phyloP scores from a whole-genome alignment of 1,140 invertebrate species.

The Apis cerana region DNA sequence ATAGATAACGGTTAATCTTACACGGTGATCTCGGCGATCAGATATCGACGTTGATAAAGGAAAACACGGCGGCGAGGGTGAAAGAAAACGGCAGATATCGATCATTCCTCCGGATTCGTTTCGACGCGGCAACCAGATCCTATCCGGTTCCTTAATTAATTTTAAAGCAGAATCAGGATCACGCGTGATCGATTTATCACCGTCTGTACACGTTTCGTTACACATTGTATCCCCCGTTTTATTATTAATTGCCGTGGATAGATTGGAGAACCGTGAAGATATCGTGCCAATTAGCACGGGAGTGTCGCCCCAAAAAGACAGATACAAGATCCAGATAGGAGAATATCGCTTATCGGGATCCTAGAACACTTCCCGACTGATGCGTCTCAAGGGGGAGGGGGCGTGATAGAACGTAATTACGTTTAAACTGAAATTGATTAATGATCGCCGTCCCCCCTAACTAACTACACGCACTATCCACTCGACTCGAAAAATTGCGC shows the following conservation, averaged over 20 bases:
- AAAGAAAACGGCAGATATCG: neutral
- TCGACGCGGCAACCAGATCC: neutral
- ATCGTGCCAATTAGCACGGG: conserved; percentile 25
- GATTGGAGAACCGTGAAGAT: conserved; percentile 19
- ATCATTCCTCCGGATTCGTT: neutral
- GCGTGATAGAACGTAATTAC: conserved; percentile 21
- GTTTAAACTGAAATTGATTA: conserved; percentile 21
- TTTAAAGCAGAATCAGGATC: neutral
- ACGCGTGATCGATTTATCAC: conserved; percentile 26
- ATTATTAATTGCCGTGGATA: conserved; percentile 13
- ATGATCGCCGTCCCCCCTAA: neutral
- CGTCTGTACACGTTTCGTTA: neutral
- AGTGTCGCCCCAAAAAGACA: conserved; percentile 4
- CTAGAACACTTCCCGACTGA: neutral
- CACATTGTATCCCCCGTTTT: neutral
- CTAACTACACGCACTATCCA: neutral
- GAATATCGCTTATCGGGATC: neutral
- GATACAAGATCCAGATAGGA: conserved; percentile 13
- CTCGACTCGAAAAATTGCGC: neutral
- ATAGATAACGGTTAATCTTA: conserved; percentile 52
- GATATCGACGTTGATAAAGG: conserved; percentile 37
- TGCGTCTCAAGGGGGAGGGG: neutral
- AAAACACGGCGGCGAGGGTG: neutral
- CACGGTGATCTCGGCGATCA: conserved; percentile 15
- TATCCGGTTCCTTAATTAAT: conserved; percentile 20